Evolutionary conservation across 2,888 invertebrate species (phyloP).

Genomic region (Leucophenga montana): DNA sequence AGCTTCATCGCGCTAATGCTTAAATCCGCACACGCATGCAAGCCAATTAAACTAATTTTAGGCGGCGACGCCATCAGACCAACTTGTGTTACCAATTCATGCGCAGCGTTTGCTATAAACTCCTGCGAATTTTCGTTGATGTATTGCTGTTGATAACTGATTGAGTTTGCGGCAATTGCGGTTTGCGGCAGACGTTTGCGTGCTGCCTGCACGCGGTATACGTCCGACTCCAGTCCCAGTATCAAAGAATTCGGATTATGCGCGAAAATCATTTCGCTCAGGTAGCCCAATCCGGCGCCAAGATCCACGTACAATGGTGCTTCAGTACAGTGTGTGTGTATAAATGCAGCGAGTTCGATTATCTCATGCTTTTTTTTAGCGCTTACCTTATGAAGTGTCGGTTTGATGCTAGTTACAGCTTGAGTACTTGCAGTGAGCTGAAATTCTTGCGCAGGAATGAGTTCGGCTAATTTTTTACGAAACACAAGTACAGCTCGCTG

Average conservation of each 20-base stretch:
- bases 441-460: constrained; percentile 50
- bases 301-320: constrained; percentile 79
- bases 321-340: constrained; percentile 57
- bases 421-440: constrained; percentile 38
- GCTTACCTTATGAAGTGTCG: constrained; percentile 71
- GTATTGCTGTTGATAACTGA: constrained; percentile 77
- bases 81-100: constrained; percentile 56
- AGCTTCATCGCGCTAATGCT: constrained; percentile 80
- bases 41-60: constrained; percentile 75
- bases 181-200: constrained; percentile 75
- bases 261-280: constrained; percentile 79
- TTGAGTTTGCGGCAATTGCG: constrained; percentile 73
- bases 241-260: constrained; percentile 76
- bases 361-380: constrained; percentile 84
- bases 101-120: constrained; percentile 71
- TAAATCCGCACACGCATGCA: constrained; percentile 87
- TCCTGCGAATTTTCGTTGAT: constrained; percentile 75
- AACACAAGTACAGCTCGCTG: constrained; percentile 40
- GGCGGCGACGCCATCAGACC: constrained; percentile 15
- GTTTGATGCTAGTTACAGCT: neutral
- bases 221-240: constrained; percentile 80
- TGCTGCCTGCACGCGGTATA: constrained; percentile 76
- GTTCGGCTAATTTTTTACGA: constrained; percentile 56
- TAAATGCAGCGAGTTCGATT: constrained; percentile 75
- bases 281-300: constrained; percentile 84